Base-by-base conservation (phyloP, 2,113 vertebrate species). In the Rana temporaria region DNA sequence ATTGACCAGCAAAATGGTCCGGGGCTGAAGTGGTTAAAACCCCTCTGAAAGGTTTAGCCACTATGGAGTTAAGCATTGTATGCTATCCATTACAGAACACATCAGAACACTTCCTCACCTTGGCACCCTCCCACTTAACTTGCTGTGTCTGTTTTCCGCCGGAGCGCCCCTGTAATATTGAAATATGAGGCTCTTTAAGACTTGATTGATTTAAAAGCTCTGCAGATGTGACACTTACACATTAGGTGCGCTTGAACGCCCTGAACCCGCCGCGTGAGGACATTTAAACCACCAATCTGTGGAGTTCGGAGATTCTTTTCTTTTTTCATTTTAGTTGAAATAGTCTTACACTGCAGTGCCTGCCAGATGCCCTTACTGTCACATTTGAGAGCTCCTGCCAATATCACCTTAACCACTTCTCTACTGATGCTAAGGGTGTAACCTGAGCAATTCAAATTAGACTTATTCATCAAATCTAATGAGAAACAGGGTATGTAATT, bases 121-220 rank as follows among this genome's bases (percentile, higher is more conserved):
- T 78, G 75, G 62, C 75, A 30, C 62, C 52, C 75, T 19, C 75
- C 75, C 42, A 76, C 73, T 63, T 76, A 76, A 63, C 73, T 76
- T 76, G 59, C 73, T 26, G 30, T 76, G 73, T 78, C 60, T 78
- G 60, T 65, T 78, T 78, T 78, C 75, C 62, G 32, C 75, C 55
- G 62, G 22, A 78, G 75, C 62, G 42, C n/a, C 75, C 55, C 75
- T 55, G 62, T 32, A 78, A 78, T 66, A 53, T 15, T 67, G 63
- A 78, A 78, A 78, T 78, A 78, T 78, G 76, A 78, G 76, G 48
- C 76, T 78, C 48, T 67, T 78, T 67, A 78, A 22, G 18, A 67
- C 48, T 78, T 67, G 76, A 78, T 48, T 78, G 63, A 78, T 78
- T 78, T 55, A 56, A 65, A 53, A 67, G 63, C 63, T 66, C 76